phyloP scores from a whole-genome alignment of 2,888 invertebrate species.

The Stomorhina lunata region DNA sequence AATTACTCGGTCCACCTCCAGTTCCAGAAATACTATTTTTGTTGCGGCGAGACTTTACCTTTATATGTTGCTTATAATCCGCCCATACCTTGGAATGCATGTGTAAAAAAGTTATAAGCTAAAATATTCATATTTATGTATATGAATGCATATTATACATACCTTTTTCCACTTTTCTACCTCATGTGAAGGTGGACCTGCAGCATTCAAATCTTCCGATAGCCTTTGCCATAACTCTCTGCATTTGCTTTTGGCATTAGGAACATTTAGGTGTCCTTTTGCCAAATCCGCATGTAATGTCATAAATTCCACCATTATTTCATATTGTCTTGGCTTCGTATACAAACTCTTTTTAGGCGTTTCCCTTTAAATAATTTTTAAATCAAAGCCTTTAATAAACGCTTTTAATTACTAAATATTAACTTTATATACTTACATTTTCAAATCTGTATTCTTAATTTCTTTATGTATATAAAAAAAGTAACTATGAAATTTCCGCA shows the following conservation, averaged over 20 bases:
- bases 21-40: slow-evolving; percentile 34
- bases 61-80: slow-evolving; percentile 36
- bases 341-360: not conserved
- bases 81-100: slow-evolving; percentile 8
- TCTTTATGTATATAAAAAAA: too few relatives aligned
- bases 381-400: not conserved
- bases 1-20: slow-evolving; percentile 38
- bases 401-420: too few relatives aligned
- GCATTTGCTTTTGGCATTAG: not conserved
- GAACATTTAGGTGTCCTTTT: too few relatives aligned
- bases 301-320: not conserved
- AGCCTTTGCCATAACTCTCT: not conserved
- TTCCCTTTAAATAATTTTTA: not conserved
- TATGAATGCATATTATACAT: not conserved
- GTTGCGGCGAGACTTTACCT: slow-evolving; percentile 18
- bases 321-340: not conserved
- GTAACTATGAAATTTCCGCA: too few relatives aligned
- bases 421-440: not conserved
- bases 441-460: not conserved
- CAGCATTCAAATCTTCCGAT: not conserved
- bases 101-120: not conserved
- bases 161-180: slow-evolving; percentile 1
- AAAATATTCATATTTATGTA: not conserved
- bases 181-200: not conserved
- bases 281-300: too few relatives aligned